These are phyloP conservation scores for Cephalopachus bancanus DNA, from an alignment of 2,797 vertebrate genomes.

Conservation along the genomic window DNA sequence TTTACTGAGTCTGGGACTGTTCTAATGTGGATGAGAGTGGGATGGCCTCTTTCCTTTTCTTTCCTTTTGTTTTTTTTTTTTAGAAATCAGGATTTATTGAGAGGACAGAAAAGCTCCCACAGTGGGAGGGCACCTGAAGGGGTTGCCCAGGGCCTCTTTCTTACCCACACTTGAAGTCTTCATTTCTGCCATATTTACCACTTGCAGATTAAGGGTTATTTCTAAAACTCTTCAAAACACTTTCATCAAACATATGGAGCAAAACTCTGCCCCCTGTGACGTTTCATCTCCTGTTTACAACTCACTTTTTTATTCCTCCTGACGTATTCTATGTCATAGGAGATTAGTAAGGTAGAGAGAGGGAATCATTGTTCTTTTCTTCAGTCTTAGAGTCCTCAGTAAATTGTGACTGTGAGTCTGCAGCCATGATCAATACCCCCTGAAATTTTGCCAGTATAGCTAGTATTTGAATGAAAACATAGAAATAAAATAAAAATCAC, in stretches of 20 bases:
- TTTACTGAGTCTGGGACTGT: background rate
- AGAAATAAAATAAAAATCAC: background rate
- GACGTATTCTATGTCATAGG: background rate
- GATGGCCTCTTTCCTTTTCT: background rate
- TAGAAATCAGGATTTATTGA: too few species aligned
- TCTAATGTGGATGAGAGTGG: background rate
- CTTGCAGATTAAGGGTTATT: background rate
- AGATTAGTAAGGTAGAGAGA: background rate
- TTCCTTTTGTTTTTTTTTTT: background rate
- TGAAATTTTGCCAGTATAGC: background rate
- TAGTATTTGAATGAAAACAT: background rate
- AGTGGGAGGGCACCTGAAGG: too few species aligned
- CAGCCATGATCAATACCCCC: background rate
- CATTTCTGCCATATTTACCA: background rate
- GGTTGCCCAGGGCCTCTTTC: too few species aligned
- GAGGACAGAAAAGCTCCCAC: too few species aligned
- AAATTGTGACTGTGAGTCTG: background rate
- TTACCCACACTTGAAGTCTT: background rate
- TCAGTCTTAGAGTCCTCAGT: background rate
- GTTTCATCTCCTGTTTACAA: background rate
- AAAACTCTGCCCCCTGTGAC: background rate
- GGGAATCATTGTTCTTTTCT: background rate
- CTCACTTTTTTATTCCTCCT: background rate
- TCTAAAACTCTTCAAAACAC: background rate
- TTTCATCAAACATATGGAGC: background rate